Conservation (phyloP, 2,797 vertebrate species). For the Jordanella pulchra region DNA sequence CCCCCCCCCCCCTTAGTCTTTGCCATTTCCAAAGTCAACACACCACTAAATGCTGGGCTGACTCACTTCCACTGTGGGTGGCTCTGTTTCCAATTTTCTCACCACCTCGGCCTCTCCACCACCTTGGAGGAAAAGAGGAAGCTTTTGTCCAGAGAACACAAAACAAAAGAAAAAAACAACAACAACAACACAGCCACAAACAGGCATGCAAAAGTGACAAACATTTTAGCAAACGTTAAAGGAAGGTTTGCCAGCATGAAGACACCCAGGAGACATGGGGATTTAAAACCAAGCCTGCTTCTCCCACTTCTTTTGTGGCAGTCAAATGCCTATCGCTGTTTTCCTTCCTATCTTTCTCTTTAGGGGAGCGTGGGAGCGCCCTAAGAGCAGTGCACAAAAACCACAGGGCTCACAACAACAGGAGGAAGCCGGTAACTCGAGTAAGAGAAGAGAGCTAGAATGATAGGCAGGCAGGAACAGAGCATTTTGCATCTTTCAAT, state of each 20-base stretch:
- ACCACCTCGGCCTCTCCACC: slow-evolving; percentile 63
- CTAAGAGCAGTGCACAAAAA: slow-evolving; percentile 67
- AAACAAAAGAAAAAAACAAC: not conserved
- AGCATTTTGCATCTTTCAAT: slow-evolving; percentile 17
- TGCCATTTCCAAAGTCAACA: slow-evolving; percentile 76
- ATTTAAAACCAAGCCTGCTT: slow-evolving; percentile 20
- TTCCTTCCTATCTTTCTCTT: slow-evolving; percentile 74
- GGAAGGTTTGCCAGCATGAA: slow-evolving; percentile 20
- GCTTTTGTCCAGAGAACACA: slow-evolving; percentile 56
- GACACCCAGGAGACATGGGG: slow-evolving; percentile 21
- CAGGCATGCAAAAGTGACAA: slow-evolving; percentile 39
- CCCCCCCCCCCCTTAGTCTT: slow-evolving; percentile 32
- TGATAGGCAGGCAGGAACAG: slow-evolving; percentile 20
- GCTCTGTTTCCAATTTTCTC: slow-evolving; percentile 85
- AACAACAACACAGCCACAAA: slow-evolving; percentile 49
- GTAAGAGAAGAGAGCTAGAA: slow-evolving; percentile 47
- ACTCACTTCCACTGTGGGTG: slow-evolving; percentile 80
- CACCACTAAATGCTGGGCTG: slow-evolving; percentile 69
- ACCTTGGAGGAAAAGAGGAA: slow-evolving; percentile 61
- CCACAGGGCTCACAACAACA: slow-evolving; percentile 79
- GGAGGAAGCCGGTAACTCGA: slow-evolving; percentile 82
- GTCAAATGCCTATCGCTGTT: slow-evolving; percentile 69
- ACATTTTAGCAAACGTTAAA: slow-evolving; percentile 37
- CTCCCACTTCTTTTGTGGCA: slow-evolving; percentile 52
- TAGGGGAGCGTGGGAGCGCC: slow-evolving; percentile 78